Evolutionary conservation across 2,888 invertebrate species (phyloP), one percentile per base, ranked within the genome.

Genomic region (Quadriops clusia): DNA sequence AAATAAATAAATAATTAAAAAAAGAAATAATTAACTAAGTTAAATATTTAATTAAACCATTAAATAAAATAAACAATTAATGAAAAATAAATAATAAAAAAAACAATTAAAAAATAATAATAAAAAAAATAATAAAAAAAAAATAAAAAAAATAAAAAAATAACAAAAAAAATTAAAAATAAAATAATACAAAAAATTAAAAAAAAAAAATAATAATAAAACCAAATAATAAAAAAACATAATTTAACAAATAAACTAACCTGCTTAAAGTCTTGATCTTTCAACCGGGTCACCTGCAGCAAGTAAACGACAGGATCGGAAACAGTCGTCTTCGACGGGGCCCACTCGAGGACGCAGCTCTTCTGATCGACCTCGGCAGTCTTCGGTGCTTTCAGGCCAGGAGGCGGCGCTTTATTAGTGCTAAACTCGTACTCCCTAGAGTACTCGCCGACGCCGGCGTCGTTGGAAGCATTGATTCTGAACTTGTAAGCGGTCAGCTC

Each of bases 401-500:
- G 76, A 16, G 91, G 93, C 33, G 87, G 81, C 17, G 90, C 81
- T 42, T 78, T 70, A 36, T 65, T 67, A 17, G 93, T 93, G 45
- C 65, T 65, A 58, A 80, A 86, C 34, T 70, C 62, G 54, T 73
- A 70, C 34, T 68, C 68, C 10, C 39, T 41, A 4, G 85, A 83
- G 66, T 77, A 86, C 17, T 74, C 73, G 10, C 90, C 90, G 45
- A 77, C 73, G 7, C 89, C 90, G 34, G 84, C 87, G 58, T 82
- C 84, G 55, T 85, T 87, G 43, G 77, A 73, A 28, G 86, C 86
- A 45, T 77, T 81, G 50, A 93, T 82, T 46, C 89, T 73, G 68
- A 93, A 89, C 51, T 72, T 72, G 63, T 91, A 91, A 33, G 69
- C 63, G 8, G 78, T 83, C 46, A 78, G 70, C 61, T 93, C 93